Evolutionary conservation across 2,888 invertebrate genomes (phyloP).

Genomic region (Melanotus villosus): DNA sequence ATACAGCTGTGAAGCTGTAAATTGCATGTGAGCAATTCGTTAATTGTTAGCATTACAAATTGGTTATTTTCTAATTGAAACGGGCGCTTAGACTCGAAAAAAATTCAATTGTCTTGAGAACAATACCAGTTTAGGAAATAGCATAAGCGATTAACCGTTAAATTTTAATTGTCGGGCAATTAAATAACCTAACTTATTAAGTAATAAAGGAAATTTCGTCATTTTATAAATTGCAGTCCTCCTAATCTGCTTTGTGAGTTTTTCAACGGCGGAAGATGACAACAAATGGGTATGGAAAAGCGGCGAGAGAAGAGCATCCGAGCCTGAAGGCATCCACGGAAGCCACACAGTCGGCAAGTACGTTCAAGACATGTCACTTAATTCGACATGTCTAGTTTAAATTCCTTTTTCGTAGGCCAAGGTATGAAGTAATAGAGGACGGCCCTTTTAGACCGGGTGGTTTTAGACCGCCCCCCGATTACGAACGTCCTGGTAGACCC

Average conservation of each 20-base stretch:
- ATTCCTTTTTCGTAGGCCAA: constrained; percentile 44
- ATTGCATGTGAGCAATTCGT: too few relatives aligned
- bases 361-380: constrained; percentile 22
- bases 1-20: too few relatives aligned
- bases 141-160: background rate
- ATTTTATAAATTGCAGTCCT: background rate
- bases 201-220: too few relatives aligned
- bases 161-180: background rate
- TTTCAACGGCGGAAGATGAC: constrained; percentile 57
- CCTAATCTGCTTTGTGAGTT: background rate
- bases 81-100: background rate
- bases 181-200: background rate
- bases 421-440: constrained; percentile 59
- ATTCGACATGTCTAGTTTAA: constrained; percentile 40
- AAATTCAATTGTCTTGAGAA: background rate
- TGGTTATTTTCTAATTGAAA: background rate
- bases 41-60: background rate
- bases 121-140: background rate
- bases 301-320: constrained; percentile 51
- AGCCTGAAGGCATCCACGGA: constrained; percentile 6
- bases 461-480: constrained; percentile 39
- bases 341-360: constrained; percentile 10
- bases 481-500: constrained; percentile 39
- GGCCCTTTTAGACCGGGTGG: constrained; percentile 20
- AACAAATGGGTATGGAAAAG: constrained; percentile 69